These are phyloP conservation scores for Sander lucioperca DNA, from an alignment of 2,113 vertebrate species.

Conservation along the genomic window DNA sequence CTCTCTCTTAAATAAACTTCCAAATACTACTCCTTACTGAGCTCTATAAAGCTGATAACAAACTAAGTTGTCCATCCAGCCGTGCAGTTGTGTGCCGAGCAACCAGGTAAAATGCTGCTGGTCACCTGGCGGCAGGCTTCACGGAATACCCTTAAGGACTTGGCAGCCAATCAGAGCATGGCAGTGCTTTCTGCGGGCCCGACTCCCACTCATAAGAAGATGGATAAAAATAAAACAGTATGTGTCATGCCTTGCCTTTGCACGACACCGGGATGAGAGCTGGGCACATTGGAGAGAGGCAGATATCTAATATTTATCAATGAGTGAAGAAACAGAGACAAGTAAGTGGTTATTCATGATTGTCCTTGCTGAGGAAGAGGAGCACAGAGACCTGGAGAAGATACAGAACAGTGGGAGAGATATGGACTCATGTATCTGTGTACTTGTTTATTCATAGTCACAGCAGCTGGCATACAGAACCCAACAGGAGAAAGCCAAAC, in stretches of 20 bases:
- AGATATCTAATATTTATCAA: conserved; percentile 74
- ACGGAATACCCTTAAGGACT: conserved; percentile 56
- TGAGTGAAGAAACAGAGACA: conserved; percentile 36
- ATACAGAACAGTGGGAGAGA: conserved; percentile 51
- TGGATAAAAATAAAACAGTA: conserved; percentile 73
- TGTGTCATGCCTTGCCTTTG: conserved; percentile 51
- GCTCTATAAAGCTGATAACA: conserved; percentile 27
- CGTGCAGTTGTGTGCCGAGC: conserved; percentile 37
- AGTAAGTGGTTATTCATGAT: conserved; percentile 53
- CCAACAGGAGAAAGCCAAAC: conserved; percentile 58
- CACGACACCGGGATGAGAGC: conserved; percentile 47
- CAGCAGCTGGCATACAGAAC: conserved; percentile 53
- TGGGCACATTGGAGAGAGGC: conserved; percentile 18
- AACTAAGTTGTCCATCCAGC: conserved; percentile 32
- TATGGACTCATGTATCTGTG: conserved; percentile 46
- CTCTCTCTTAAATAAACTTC: background rate
- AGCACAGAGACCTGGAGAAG: conserved; percentile 34
- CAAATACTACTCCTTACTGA: background rate
- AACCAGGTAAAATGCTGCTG: conserved; percentile 55
- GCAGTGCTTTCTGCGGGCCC: conserved; percentile 47
- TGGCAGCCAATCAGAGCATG: conserved; percentile 70
- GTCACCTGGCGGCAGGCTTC: conserved; percentile 45
- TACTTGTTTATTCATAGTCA: conserved; percentile 62
- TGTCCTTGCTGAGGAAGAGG: conserved; percentile 18
- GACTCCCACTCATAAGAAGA: conserved; percentile 46